Conservation (phyloP, 2,113 vertebrate species). For the Pandion haliaetus region DNA sequence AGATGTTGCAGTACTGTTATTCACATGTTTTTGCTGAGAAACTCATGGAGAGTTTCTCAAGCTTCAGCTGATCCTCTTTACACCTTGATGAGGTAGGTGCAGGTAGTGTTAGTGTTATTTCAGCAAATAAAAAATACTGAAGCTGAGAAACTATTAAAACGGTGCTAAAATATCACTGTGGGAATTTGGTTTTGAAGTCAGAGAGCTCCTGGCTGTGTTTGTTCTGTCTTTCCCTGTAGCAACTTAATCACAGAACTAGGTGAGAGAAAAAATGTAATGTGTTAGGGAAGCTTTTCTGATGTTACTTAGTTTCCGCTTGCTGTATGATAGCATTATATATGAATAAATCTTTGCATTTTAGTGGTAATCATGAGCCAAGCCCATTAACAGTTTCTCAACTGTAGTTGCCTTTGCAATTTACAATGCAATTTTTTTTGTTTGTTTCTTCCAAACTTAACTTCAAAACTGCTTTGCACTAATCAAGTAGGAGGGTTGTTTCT, state of each 20-base stretch:
- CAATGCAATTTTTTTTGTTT: neutral
- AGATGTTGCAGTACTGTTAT: neutral
- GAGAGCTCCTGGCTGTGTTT: neutral
- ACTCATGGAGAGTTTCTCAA: neutral
- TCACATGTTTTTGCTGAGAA: neutral
- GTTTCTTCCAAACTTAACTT: neutral
- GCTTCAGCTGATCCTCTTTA: neutral
- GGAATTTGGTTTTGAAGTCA: neutral
- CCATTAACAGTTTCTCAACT: neutral
- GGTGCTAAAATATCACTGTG: neutral
- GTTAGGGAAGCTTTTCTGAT: neutral
- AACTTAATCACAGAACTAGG: neutral
- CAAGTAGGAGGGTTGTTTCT: neutral
- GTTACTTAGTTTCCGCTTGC: neutral
- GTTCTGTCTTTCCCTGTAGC: neutral
- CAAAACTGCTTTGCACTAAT: neutral
- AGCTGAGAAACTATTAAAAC: neutral
- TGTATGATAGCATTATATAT: neutral
- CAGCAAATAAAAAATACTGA: neutral
- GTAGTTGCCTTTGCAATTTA: neutral
- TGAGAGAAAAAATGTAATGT: neutral
- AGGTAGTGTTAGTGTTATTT: neutral
- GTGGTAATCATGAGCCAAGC: neutral
- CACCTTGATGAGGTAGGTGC: neutral
- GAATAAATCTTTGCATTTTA: neutral